Evolutionary conservation across 2,113 vertebrate species (phyloP).

Genomic region (Phocoena sinus): DNA sequence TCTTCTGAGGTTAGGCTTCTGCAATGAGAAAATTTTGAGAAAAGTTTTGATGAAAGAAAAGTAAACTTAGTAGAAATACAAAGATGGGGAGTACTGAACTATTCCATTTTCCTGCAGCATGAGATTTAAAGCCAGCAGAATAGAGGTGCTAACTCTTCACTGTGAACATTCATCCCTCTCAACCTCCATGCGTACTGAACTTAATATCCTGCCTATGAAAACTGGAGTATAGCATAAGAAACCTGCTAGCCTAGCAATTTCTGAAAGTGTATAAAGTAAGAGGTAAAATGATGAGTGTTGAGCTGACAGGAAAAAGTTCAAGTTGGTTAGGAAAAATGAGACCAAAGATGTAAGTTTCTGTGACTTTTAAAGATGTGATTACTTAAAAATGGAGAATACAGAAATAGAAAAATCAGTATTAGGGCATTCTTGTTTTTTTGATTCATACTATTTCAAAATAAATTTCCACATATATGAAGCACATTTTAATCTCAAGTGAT

Average conservation of each 20-base stretch:
- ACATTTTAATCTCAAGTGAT: background rate
- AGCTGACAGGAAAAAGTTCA: background rate
- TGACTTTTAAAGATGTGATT: background rate
- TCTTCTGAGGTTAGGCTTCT: background rate
- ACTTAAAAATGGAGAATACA: background rate
- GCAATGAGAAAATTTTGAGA: background rate
- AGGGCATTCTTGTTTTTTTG: background rate
- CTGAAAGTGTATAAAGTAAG: background rate
- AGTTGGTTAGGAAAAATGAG: background rate
- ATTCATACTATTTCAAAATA: background rate
- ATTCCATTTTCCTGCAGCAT: background rate
- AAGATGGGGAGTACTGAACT: background rate
- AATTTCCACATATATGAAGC: background rate
- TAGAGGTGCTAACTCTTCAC: background rate
- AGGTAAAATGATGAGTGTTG: background rate
- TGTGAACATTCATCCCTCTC: background rate
- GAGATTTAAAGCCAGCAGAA: background rate
- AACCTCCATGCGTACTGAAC: background rate
- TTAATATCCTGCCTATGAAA: background rate
- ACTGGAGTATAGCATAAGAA: background rate
- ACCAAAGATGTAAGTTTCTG: background rate
- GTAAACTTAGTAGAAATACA: background rate
- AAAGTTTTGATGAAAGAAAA: background rate
- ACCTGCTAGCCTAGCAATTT: background rate
- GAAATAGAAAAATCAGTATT: background rate